Percentiles rank a stretch among this genome's conserved stretches.
These are phyloP conservation scores for Pseudachorutes palmiensis DNA, from an alignment of 1,140 invertebrate species.

Conservation along the genomic window DNA sequence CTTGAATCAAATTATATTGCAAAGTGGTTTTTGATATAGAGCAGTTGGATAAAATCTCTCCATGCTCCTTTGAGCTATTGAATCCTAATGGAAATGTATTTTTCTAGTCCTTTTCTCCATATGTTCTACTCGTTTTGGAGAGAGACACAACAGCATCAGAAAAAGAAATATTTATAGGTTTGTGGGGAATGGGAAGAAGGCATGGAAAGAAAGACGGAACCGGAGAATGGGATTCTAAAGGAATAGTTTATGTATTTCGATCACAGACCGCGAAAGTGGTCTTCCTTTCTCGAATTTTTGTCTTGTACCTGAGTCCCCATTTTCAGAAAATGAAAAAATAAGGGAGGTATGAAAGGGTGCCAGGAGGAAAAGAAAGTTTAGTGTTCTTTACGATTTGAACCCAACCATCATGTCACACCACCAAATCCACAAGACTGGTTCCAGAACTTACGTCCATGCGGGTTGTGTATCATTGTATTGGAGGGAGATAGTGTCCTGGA, in stretches of 20 bases:
- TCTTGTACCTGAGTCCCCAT: neutral
- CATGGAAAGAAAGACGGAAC: neutral
- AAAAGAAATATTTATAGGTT: neutral
- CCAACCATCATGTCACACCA: neutral
- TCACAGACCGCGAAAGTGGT: neutral
- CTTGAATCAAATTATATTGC: neutral
- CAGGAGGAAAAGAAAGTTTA: constrained; percentile 14
- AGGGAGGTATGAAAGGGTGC: neutral
- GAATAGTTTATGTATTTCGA: constrained; percentile 17
- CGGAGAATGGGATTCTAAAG: neutral
- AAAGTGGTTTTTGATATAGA: neutral
- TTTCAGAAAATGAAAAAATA: no score
- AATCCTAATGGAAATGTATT: neutral
- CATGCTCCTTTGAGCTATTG: neutral
- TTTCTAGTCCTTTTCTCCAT: neutral
- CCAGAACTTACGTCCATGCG: neutral
- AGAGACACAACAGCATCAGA: no score
- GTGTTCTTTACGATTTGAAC: neutral
- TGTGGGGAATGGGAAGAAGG: neutral
- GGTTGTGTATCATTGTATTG: neutral
- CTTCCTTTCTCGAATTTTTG: constrained; percentile 1
- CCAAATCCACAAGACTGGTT: neutral
- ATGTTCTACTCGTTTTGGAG: neutral
- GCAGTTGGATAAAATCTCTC: neutral
- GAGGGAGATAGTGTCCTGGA: no score